phyloP scores from a whole-genome alignment of 2,797 vertebrate species.

The Phalloptychus januarius region DNA sequence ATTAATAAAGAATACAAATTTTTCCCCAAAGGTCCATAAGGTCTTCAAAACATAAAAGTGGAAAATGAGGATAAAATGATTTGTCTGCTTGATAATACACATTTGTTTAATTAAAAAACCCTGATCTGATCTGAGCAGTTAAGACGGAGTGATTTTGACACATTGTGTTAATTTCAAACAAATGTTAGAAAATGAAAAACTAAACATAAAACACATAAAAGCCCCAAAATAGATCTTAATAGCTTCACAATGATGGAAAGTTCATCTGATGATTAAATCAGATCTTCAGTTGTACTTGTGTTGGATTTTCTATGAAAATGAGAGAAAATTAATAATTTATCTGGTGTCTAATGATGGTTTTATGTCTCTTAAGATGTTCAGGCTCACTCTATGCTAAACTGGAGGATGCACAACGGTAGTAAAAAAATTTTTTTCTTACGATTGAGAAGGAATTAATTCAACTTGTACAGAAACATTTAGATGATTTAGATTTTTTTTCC shows the following conservation, averaged over 20 bases:
- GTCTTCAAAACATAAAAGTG: background rate
- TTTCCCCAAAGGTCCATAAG: background rate
- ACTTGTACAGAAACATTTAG: background rate
- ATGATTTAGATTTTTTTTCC: background rate
- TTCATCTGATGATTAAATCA: background rate
- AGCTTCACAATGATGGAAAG: background rate
- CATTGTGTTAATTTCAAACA: background rate
- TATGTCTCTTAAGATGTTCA: background rate
- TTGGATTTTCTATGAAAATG: background rate
- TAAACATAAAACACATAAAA: background rate
- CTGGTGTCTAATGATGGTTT: background rate
- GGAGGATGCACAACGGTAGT: background rate
- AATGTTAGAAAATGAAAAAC: background rate
- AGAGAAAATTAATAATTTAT: background rate
- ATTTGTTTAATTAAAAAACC: background rate
- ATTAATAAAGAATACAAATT: background rate
- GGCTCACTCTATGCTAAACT: background rate
- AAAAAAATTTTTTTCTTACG: background rate
- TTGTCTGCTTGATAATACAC: background rate
- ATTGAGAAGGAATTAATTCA: background rate
- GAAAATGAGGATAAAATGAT: background rate
- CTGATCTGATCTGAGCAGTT: background rate
- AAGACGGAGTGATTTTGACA: background rate
- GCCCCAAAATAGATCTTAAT: background rate
- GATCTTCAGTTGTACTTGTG: background rate